These are phyloP conservation scores for Agrotis exclamationis DNA, from an alignment of 2,888 invertebrate genomes.

Conservation along the genomic window DNA sequence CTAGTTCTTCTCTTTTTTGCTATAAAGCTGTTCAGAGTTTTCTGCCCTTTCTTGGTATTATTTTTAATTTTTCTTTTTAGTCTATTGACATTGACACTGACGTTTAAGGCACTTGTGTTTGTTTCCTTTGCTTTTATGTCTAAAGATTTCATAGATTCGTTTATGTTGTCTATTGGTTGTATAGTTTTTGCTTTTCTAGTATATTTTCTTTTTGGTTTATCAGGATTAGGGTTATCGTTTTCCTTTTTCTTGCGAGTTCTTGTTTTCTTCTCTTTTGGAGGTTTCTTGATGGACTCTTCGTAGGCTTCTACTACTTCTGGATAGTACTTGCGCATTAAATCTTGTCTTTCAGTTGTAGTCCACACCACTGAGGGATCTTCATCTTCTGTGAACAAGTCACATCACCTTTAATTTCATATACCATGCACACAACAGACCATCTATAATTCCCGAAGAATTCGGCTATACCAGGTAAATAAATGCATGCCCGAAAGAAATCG, in stretches of 20 bases:
- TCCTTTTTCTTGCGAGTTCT: conserved; percentile 75
- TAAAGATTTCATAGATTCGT: conserved; percentile 74
- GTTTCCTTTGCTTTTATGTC: conserved; percentile 67
- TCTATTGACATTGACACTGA: conserved; percentile 83
- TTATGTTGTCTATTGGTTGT: conserved; percentile 65
- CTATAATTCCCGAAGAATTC: background rate
- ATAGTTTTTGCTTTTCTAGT: conserved; percentile 78
- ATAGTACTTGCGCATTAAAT: conserved; percentile 92
- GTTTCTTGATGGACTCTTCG: conserved; percentile 90
- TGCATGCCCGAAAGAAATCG: too few relatives aligned
- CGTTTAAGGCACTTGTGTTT: conserved; percentile 78
- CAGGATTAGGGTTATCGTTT: conserved; percentile 72
- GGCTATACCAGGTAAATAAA: too few relatives aligned
- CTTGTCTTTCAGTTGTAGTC: conserved; percentile 93
- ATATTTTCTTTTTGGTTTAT: conserved; percentile 84
- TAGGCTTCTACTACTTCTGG: conserved; percentile 92
- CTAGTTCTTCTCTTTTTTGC: conserved; percentile 77
- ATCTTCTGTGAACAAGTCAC: conserved; percentile 71
- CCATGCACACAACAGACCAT: background rate
- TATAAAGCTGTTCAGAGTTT: conserved; percentile 84
- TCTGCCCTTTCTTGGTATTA: conserved; percentile 76
- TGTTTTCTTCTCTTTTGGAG: conserved; percentile 84
- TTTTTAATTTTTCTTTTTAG: conserved; percentile 84
- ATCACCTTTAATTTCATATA: background rate
- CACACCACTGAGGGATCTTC: conserved; percentile 90